Conservation (phyloP, 1,140 invertebrate genomes). For the Proctacanthus coquilletti region DNA sequence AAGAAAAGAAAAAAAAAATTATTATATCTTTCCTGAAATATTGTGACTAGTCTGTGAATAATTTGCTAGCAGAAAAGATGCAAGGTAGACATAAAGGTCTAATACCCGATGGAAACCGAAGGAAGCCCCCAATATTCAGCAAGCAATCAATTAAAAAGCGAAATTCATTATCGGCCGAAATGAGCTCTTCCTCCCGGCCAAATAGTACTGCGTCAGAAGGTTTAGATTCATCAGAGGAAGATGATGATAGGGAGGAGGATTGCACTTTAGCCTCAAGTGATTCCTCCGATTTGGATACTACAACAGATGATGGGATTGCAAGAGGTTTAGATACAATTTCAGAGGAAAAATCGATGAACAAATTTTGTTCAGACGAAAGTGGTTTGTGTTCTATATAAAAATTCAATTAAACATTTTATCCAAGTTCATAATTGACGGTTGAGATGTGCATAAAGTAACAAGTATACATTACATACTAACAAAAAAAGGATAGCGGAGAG, state of each 20-base stretch:
- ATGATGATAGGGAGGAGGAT: no score
- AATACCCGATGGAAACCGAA: slow-evolving; percentile 4
- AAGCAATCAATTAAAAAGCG: neutral
- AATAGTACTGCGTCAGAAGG: slow-evolving; percentile 3
- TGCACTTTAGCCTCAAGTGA: neutral
- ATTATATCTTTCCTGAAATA: no score
- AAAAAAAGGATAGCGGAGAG: no score
- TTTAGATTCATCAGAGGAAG: neutral
- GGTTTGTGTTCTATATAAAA: no score
- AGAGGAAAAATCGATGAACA: slow-evolving; percentile 1
- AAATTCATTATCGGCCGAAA: neutral
- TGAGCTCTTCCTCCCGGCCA: slow-evolving; percentile 1
- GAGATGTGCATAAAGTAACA: no score
- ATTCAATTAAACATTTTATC: neutral
- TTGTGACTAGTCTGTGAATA: no score
- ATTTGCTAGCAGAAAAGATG: no score
- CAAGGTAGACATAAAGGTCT: no score
- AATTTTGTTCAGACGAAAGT: neutral
- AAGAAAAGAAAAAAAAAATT: no score
- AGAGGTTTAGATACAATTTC: slow-evolving; percentile 1
- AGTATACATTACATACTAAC: no score
- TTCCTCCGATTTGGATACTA: neutral
- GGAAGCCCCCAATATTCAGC: neutral
- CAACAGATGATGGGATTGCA: neutral
- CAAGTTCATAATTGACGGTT: no score